Evolutionary conservation across 2,888 invertebrate genomes (phyloP).

Genomic region (Laspeyria flexula): DNA sequence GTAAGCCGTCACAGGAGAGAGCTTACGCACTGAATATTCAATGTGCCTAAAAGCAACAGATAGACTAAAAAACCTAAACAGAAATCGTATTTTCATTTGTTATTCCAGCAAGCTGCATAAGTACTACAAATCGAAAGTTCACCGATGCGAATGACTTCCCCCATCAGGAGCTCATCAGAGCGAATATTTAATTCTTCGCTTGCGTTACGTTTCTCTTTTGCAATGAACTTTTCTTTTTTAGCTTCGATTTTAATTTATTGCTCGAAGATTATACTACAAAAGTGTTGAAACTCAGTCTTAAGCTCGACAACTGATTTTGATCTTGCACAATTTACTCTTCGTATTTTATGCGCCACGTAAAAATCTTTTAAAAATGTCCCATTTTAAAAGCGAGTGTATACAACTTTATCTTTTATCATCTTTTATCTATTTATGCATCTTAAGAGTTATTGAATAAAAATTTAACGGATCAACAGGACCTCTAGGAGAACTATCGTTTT

Average conservation of each 20-base stretch:
- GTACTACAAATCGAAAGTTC: constrained; percentile 55
- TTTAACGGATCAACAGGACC: constrained; percentile 36
- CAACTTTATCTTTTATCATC: constrained; percentile 10
- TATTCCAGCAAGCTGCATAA: constrained; percentile 46
- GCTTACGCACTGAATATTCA: background rate
- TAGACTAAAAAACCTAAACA: background rate
- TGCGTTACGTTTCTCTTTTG: constrained; percentile 40
- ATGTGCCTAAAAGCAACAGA: background rate
- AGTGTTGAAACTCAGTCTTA: background rate
- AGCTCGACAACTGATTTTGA: background rate
- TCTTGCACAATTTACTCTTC: background rate
- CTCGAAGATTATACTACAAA: constrained; percentile 12
- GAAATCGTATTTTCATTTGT: constrained; percentile 6
- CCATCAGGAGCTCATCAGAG: constrained; percentile 49
- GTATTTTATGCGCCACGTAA: background rate
- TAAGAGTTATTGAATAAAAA: constrained; percentile 30
- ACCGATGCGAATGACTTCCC: constrained; percentile 48
- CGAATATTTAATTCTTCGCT: constrained; percentile 58
- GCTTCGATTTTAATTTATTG: constrained; percentile 26
- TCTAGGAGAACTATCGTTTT: constrained; percentile 55
- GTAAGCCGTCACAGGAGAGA: no score
- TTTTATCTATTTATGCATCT: constrained; percentile 18
- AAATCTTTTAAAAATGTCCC: background rate
- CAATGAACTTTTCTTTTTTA: constrained; percentile 24
- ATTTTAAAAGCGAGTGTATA: background rate